These are phyloP conservation scores for Gopherus flavomarginatus DNA, from an alignment of 2,113 vertebrate species.

Conservation along the genomic window DNA sequence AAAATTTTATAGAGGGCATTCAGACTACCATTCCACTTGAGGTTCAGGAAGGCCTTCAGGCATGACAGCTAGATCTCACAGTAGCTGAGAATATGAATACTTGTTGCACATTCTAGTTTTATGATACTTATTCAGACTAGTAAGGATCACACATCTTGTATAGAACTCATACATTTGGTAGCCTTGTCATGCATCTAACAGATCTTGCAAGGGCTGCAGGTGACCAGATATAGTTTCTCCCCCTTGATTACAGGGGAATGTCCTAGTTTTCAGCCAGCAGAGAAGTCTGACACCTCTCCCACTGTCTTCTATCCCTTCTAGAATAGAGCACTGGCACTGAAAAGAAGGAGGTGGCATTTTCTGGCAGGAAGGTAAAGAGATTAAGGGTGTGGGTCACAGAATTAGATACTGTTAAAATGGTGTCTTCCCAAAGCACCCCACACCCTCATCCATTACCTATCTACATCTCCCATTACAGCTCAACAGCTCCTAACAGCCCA, in stretches of 20 bases:
- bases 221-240: conserved; percentile 14
- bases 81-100: background rate
- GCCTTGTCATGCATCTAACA: conserved; percentile 40
- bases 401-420: background rate
- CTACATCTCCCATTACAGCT: background rate
- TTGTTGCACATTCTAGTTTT: background rate
- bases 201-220: background rate
- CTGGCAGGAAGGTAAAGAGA: background rate
- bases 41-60: background rate
- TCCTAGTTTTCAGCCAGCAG: background rate
- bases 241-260: conserved; percentile 23
- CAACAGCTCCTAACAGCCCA: background rate
- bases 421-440: background rate
- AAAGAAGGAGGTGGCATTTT: background rate
- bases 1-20: conserved; percentile 17
- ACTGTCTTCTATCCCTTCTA: background rate
- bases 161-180: conserved; percentile 38
- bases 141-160: conserved; percentile 35
- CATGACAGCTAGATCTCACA: background rate
- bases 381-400: background rate
- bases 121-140: conserved; percentile 28
- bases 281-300: background rate
- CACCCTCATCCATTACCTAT: background rate
- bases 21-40: background rate
- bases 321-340: background rate